A percentile compares a stretch with the other conserved stretches of the same genome.
Conservation (phyloP, 1,140 invertebrate species). For the Aphelinus certus region DNA sequence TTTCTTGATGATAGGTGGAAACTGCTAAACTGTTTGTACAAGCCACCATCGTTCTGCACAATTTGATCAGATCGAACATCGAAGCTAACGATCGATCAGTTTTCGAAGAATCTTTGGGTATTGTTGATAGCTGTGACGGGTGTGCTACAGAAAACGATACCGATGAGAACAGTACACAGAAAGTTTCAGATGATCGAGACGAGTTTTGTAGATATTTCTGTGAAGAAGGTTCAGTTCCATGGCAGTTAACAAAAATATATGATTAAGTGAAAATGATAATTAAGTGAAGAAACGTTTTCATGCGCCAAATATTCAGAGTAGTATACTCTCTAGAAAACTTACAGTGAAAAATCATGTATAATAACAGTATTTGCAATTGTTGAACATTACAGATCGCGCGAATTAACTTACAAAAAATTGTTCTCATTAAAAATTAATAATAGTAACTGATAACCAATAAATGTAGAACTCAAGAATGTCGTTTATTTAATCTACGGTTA, state of each 20-base stretch:
- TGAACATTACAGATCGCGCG: no score
- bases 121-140: not conserved
- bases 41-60: conserved; percentile 36
- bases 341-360: no score
- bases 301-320: no score
- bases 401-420: no score
- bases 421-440: no score
- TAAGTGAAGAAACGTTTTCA: no score
- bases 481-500: no score
- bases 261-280: no score
- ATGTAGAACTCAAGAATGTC: no score
- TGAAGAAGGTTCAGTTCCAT: conserved; percentile 2
- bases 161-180: not conserved
- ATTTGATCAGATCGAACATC: conserved; percentile 13
- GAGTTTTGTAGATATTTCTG: conserved; percentile 20
- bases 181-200: conserved; percentile 9
- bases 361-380: no score
- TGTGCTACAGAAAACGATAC: not conserved
- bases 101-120: not conserved
- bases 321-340: no score
- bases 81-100: not conserved
- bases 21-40: conserved; percentile 30
- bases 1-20: not conserved
- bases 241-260: not conserved
- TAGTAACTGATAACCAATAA: no score